These are phyloP conservation scores for Lepidotrigona ventralis DNA, from an alignment of 1,140 invertebrate genomes.

Conservation along the genomic window DNA sequence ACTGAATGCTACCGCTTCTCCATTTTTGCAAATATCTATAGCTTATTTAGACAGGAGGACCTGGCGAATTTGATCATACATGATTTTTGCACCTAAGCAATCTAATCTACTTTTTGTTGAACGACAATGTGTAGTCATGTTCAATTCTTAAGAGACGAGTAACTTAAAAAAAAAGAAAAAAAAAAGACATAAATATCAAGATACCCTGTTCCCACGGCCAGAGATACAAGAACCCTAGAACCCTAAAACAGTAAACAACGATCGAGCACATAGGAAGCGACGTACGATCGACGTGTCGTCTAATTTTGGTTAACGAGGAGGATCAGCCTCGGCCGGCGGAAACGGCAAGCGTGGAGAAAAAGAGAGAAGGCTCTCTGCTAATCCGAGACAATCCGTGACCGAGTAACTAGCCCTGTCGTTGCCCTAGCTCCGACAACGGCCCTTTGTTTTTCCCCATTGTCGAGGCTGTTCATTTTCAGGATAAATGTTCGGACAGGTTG, in stretches of 20 bases:
- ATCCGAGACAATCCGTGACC: constrained; percentile 49
- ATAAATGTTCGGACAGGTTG: constrained; percentile 39
- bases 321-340: constrained; percentile 13
- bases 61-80: too few relatives aligned
- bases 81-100: too few relatives aligned
- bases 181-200: background rate
- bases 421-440: background rate
- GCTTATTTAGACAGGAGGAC: too few relatives aligned
- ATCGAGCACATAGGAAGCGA: background rate
- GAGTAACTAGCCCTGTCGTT: constrained; percentile 21
- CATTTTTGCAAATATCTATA: too few relatives aligned
- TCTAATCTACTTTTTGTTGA: too few relatives aligned
- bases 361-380: background rate
- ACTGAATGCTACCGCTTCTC: too few relatives aligned
- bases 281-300: constrained; percentile 36
- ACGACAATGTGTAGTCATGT: too few relatives aligned
- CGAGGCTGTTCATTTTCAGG: constrained; percentile 41
- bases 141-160: too few relatives aligned
- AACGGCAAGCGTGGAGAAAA: constrained; percentile 7
- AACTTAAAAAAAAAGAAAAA: background rate
- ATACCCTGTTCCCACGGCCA: background rate
- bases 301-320: constrained; percentile 55
- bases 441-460: constrained; percentile 56
- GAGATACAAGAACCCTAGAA: background rate
- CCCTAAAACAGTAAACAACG: background rate